Evolutionary conservation across 2,888 invertebrate species (phyloP).

Genomic region (Cantharis flavilabris): DNA sequence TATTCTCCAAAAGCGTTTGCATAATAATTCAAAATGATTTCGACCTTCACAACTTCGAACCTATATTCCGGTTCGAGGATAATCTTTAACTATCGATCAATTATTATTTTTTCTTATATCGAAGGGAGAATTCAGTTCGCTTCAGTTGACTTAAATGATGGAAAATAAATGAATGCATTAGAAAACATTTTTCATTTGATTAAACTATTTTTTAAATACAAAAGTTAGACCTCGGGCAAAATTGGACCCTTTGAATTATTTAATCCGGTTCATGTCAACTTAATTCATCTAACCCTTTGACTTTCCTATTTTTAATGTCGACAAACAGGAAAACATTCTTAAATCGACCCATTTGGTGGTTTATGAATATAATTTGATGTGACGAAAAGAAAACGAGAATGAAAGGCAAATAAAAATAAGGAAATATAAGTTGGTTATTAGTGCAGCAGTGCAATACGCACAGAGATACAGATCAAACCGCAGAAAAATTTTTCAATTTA

Average conservation of each 20-base stretch:
- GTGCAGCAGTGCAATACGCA: no score
- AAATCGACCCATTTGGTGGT: background rate
- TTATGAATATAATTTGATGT: background rate
- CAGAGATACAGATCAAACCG: no score
- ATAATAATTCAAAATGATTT: background rate
- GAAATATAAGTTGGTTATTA: no score
- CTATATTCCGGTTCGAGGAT: no score
- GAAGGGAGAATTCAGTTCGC: no score
- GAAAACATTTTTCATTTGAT: background rate
- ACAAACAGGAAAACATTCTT: background rate
- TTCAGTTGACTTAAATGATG: background rate
- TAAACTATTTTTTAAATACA: background rate
- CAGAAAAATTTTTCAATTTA: background rate
- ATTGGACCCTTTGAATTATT: background rate
- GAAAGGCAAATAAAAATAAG: no score
- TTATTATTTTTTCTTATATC: no score
- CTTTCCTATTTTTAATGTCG: background rate
- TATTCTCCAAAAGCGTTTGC: background rate
- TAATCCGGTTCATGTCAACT: background rate
- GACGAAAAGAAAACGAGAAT: no score
- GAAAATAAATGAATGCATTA: background rate
- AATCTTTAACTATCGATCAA: no score
- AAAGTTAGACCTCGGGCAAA: background rate
- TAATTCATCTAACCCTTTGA: background rate
- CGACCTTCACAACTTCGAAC: background rate